A percentile compares a stretch with the other conserved stretches of the same genome.
phyloP scores from a whole-genome alignment of 2,797 vertebrate species.

The Cyclopterus lumpus region DNA sequence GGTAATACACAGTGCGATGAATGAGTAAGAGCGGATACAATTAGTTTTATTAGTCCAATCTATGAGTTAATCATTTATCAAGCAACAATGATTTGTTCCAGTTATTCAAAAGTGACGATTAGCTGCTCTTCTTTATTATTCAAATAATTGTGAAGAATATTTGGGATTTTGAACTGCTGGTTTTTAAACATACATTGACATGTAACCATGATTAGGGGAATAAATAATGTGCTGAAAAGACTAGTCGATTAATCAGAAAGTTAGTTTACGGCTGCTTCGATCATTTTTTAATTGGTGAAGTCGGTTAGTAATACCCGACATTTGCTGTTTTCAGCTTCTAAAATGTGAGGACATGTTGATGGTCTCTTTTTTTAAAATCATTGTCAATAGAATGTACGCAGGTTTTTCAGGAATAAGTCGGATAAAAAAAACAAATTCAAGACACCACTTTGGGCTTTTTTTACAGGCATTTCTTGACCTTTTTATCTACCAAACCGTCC shows the following conservation, averaged over 20 bases:
- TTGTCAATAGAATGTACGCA: background rate
- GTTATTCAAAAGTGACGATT: background rate
- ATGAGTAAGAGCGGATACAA: constrained; percentile 17
- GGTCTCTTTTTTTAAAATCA: background rate
- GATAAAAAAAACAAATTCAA: background rate
- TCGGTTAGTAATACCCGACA: background rate
- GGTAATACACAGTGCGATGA: constrained; percentile 20
- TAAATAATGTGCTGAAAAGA: background rate
- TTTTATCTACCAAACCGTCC: background rate
- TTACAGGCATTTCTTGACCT: background rate
- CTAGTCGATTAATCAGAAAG: background rate
- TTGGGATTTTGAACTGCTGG: background rate
- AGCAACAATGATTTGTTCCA: background rate
- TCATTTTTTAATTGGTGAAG: background rate
- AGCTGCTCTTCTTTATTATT: background rate
- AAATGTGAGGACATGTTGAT: background rate
- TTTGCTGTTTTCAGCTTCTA: background rate
- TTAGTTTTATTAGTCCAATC: background rate
- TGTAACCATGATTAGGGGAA: background rate
- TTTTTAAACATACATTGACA: background rate
- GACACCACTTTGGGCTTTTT: background rate
- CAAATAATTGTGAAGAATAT: background rate
- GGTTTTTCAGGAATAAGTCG: background rate
- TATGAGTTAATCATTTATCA: background rate
- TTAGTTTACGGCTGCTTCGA: background rate